phyloP scores from a whole-genome alignment of 2,797 vertebrate genomes.

The Chromobotia macracanthus region DNA sequence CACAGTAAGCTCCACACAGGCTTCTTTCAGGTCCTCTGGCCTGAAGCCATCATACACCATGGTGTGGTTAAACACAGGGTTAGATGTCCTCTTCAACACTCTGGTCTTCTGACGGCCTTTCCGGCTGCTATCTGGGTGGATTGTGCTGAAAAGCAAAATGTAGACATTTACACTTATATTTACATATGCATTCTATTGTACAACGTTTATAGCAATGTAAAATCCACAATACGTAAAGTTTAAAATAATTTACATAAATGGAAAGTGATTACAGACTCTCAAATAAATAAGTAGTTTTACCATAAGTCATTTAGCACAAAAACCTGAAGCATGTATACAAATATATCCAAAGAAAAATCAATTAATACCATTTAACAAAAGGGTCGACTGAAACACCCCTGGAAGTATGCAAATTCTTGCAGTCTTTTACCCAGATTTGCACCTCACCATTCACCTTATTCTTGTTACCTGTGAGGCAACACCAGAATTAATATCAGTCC shows the following conservation, averaged over 20 bases:
- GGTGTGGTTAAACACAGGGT: constrained; percentile 92
- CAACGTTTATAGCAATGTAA: background rate
- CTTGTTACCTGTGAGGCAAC: constrained; percentile 74
- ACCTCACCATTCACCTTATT: constrained; percentile 79
- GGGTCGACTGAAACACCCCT: constrained; percentile 84
- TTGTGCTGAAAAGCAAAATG: constrained; percentile 73
- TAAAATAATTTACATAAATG: too few species aligned
- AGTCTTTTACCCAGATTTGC: constrained; percentile 96
- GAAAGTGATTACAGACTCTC: background rate
- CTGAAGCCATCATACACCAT: constrained; percentile 93
- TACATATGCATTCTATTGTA: background rate
- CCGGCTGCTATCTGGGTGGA: constrained; percentile 87
- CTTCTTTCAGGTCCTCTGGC: constrained; percentile 85
- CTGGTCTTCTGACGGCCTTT: constrained; percentile 91
- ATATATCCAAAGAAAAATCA: background rate
- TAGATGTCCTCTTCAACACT: constrained; percentile 83
- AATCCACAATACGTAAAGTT: background rate
- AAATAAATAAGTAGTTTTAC: background rate
- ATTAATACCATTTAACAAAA: constrained; percentile 92
- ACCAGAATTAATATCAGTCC: constrained; percentile 5
- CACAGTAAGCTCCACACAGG: constrained; percentile 90
- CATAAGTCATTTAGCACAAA: background rate
- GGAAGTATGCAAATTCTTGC: constrained; percentile 82
- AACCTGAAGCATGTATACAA: background rate
- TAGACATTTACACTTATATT: background rate